phyloP scores from a whole-genome alignment of 1,140 invertebrate genomes.

The Lethocerus indicus region DNA sequence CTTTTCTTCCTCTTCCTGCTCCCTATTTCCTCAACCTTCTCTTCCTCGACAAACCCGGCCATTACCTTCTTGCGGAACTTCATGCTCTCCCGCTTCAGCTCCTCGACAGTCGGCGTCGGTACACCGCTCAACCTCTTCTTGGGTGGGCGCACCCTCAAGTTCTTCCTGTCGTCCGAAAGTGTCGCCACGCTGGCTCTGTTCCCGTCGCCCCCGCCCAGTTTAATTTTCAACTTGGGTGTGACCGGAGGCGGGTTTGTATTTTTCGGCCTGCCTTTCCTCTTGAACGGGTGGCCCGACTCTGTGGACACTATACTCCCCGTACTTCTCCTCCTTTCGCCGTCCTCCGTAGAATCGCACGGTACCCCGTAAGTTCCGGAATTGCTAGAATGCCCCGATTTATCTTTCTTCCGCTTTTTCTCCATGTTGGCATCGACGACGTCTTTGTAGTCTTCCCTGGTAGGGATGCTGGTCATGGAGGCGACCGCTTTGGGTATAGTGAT shows the following conservation, averaged over 20 bases:
- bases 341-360: conserved; percentile 26
- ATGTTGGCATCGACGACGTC: conserved; percentile 41
- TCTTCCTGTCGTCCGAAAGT: conserved; percentile 28
- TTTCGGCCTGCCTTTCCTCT: conserved; percentile 15
- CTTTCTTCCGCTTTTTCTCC: conserved; percentile 47
- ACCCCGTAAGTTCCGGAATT: too few species aligned
- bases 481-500: conserved; percentile 76
- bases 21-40: conserved; percentile 30
- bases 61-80: conserved; percentile 67
- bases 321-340: conserved; percentile 18
- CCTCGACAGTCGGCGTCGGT: conserved; percentile 48
- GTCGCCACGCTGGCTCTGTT: conserved; percentile 18
- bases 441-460: conserved; percentile 66
- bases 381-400: conserved; percentile 27
- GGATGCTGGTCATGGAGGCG: conserved; percentile 67
- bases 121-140: conserved; percentile 53
- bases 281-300: conserved; percentile 9
- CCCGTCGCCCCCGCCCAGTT: conserved; percentile 35
- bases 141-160: conserved; percentile 45
- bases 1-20: conserved; percentile 11
- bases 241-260: conserved; percentile 18
- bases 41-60: conserved; percentile 57
- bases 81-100: conserved; percentile 68
- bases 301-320: background rate
- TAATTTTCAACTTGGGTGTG: conserved; percentile 67